Evolutionary conservation across 1,140 invertebrate genomes (phyloP).

Genomic region (Penaeus japonicus): DNA sequence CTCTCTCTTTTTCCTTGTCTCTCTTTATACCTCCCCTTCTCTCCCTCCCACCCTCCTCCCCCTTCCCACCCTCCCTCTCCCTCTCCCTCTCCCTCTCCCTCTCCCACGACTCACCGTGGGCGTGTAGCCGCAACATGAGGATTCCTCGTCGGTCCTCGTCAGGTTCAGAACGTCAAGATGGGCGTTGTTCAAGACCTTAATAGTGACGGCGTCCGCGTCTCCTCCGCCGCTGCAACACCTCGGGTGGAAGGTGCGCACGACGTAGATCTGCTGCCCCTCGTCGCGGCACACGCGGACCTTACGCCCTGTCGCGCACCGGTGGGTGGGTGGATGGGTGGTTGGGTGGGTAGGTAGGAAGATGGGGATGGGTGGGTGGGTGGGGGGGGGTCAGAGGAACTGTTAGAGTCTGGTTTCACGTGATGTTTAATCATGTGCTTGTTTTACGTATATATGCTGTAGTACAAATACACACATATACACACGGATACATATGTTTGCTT

Average conservation of each 20-base stretch:
- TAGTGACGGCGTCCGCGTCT: not conserved
- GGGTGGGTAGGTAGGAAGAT: not conserved
- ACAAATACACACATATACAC: no score
- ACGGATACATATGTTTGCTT: no score
- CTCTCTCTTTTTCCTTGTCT: no score
- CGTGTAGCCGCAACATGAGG: not conserved
- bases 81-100: not conserved
- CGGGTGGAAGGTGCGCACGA: not conserved
- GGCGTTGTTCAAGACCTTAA: not conserved
- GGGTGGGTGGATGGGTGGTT: not conserved
- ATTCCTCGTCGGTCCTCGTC: not conserved
- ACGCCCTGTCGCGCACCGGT: not conserved
- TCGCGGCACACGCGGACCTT: not conserved
- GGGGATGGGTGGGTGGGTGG: no score
- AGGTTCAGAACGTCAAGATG: not conserved
- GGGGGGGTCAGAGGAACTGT: no score
- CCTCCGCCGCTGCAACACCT: not conserved
- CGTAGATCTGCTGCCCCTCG: constrained; percentile 8
- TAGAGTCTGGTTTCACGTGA: no score
- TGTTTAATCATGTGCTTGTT: no score
- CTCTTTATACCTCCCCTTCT: no score
- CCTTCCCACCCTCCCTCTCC: no score
- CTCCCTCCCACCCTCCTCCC: no score
- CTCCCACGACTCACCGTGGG: not conserved
- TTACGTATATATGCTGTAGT: no score